A percentile compares a stretch with the other conserved stretches of the same genome.
These are phyloP conservation scores for Drymonia ruficornis DNA, from an alignment of 2,888 invertebrate species.

Conservation along the genomic window DNA sequence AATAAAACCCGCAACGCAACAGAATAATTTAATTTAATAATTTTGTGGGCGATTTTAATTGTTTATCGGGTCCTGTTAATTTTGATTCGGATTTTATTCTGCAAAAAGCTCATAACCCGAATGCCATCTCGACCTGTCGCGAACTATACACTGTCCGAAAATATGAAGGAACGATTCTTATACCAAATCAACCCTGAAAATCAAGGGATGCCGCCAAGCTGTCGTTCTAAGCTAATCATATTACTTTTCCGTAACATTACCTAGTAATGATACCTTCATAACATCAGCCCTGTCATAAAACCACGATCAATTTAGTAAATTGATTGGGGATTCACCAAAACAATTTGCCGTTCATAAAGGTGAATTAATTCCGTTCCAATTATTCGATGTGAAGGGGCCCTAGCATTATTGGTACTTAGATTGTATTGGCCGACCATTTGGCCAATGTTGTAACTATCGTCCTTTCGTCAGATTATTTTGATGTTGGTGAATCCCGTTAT, in stretches of 20 bases:
- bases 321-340: constrained; percentile 76
- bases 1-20: too few species aligned
- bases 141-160: too few species aligned
- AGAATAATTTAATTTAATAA: too few species aligned
- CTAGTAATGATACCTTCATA: constrained; percentile 6
- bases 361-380: constrained; percentile 69
- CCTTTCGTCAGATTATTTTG: constrained; percentile 19
- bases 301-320: constrained; percentile 74
- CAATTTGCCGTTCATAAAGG: constrained; percentile 77
- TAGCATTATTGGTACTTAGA: constrained; percentile 49
- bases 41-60: too few species aligned
- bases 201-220: too few species aligned
- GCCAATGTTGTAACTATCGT: constrained; percentile 46
- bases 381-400: constrained; percentile 52
- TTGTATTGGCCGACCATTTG: constrained; percentile 48
- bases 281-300: constrained; percentile 39
- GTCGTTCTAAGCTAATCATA: neutral
- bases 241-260: constrained; percentile 4
- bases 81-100: too few species aligned
- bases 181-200: too few species aligned
- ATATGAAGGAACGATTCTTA: too few species aligned
- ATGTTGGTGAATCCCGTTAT: constrained; percentile 1
- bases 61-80: too few species aligned
- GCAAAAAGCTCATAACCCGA: too few species aligned
- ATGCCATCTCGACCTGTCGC: too few species aligned